Conservation (phyloP, 2,797 vertebrate genomes). For the Schizopygopsis pylzovi region DNA sequence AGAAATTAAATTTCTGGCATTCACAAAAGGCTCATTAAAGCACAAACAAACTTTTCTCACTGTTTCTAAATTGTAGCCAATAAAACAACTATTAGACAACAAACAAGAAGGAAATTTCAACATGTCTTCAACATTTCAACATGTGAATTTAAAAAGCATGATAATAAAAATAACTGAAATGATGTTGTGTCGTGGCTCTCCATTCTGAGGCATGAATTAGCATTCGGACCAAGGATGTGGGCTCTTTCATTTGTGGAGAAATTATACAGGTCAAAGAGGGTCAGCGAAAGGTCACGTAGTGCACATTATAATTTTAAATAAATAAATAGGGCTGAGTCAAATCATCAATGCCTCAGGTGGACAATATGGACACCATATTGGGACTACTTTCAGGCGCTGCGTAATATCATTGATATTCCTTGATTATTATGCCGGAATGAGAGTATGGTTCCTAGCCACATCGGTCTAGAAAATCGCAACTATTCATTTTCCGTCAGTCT, state of each 20-base stretch:
- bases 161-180: not conserved
- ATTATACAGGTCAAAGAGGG: constrained; percentile 10
- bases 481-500: too few relatives aligned
- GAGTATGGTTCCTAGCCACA: too few relatives aligned
- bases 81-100: not conserved
- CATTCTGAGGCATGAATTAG: not conserved
- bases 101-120: not conserved
- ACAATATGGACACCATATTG: not conserved
- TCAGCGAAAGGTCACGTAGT: not conserved
- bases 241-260: not conserved
- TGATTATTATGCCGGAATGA: too few relatives aligned
- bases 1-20: not conserved
- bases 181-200: not conserved
- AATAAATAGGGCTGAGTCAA: not conserved
- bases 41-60: not conserved
- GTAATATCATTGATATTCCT: too few relatives aligned
- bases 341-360: not conserved
- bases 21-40: not conserved
- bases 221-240: not conserved
- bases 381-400: too few relatives aligned
- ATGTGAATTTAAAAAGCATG: not conserved
- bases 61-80: not conserved
- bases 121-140: not conserved
- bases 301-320: constrained; percentile 9
- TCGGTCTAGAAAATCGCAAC: too few relatives aligned